Evolutionary conservation across 2,113 vertebrate genomes (phyloP), one percentile per base, ranked within the genome.

Genomic region (Pseudois nayaur): DNA sequence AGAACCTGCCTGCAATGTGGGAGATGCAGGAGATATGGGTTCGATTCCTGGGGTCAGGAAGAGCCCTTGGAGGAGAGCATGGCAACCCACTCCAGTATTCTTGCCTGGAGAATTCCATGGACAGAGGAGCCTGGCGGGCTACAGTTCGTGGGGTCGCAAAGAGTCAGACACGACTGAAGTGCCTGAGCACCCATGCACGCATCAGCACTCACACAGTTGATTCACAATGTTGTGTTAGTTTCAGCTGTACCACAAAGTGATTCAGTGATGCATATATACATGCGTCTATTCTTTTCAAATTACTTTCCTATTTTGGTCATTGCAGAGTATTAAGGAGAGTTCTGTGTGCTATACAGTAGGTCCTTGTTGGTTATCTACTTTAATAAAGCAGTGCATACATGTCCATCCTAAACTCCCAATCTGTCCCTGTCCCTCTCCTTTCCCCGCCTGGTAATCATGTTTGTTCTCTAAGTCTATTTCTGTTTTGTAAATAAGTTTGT

Each of bases 61-160:
- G 19, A 74, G 13, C n/a, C 19, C 67, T 19, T 40, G n/a, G 67
- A 74, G 67, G 67, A 74, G 67, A 12, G 67, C n/a, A 6, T 74
- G 67, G n/a, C 67, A 23, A 40, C n/a, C 67, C n/a, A 74, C 1
- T 40, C n/a, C 67, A 40, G 67, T 74, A 40, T 25, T 74, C 67
- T 40, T 40, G 67, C 67, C 67, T 74, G 67, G n/a, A 74, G 19
- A 74, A 74, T 74, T 3, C n/a, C n/a, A 25, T 40, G 67, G 5
- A 40, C 67, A 40, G n/a, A 71, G 67, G 67, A 71, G 67, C n/a
- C 67, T 71, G 67, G n/a, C 0, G n/a, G 67, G 19, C n/a, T 71
- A 6, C n/a, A 71, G n/a, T 71, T 12, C 4, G 0, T 71, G n/a
- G n/a, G 17, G n/a, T 71, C 2, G 1, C 9, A 11, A 36, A 21